These are phyloP conservation scores for Slavum lentiscoides DNA, from an alignment of 2,888 invertebrate genomes.

Conservation along the genomic window DNA sequence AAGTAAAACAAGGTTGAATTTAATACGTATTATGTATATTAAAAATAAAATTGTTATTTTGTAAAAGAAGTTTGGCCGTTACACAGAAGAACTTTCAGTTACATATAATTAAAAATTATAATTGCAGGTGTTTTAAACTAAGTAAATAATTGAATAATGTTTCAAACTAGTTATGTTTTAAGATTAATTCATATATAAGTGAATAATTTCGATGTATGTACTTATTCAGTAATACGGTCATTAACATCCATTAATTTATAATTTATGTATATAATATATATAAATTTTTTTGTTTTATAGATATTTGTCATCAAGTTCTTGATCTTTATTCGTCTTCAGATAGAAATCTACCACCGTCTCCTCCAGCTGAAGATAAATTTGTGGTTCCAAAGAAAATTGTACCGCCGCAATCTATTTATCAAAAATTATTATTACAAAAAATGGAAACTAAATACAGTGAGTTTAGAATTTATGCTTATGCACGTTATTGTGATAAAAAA, in stretches of 20 bases:
- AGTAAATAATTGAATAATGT: background rate
- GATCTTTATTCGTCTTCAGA: conserved; percentile 71
- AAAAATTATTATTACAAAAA: conserved; percentile 49
- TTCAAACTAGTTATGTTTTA: no score
- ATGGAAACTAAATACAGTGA: conserved; percentile 46
- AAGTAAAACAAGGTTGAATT: background rate
- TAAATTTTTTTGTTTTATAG: conserved; percentile 61
- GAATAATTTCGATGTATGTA: no score
- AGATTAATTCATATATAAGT: no score
- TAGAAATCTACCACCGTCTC: conserved; percentile 54
- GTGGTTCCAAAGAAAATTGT: conserved; percentile 42
- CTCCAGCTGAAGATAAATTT: conserved; percentile 50
- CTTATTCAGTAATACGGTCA: no score
- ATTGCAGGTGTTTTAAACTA: background rate
- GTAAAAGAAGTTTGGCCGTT: background rate
- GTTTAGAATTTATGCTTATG: conserved; percentile 1
- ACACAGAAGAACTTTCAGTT: background rate
- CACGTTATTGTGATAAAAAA: background rate
- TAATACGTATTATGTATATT: background rate
- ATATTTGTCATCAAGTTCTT: conserved; percentile 93
- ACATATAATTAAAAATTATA: no score
- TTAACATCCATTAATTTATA: background rate
- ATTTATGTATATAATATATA: background rate
- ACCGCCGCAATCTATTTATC: conserved; percentile 48
- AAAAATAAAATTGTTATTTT: background rate